Base-by-base conservation (phyloP, 2,797 vertebrate species). In the Limnodromus scolopaceus region DNA sequence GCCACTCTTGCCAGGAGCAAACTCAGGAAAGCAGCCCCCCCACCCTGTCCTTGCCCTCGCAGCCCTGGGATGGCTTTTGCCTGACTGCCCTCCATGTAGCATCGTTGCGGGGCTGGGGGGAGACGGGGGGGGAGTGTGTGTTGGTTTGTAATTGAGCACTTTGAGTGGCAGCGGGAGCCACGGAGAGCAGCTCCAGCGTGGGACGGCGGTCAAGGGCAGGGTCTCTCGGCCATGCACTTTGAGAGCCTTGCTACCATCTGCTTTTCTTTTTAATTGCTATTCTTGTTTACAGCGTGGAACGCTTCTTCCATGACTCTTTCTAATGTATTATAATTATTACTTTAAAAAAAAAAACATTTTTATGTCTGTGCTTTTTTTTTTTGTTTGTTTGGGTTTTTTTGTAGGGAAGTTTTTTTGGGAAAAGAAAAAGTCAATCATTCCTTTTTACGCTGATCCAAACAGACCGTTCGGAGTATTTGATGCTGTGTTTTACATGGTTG, bases 211-310 rank as follows among this genome's bases (percentile, higher is more conserved):
- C 27, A 43, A 58, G 49, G 78, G 66, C 34, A 9, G 61, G 46
- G 69, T 22, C 71, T 92, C 65, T 84, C 1, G 0, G 72, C 77
- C 6, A 1, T 51, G 93, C 89, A 63, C 93, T 95, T 87, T 30
- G 85, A 86, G 34, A 91, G 55, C 89, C 85, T 13, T 17, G 80
- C 92, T 75, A 36, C 76, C 46, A 20, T 89, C 69, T 77, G 89
- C 85, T 97, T 95, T 91, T 55, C 41, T 91, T 91, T 93, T 90
- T 74, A 64, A 78, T 92, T 87, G 85, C 89, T 92, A 28, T 63
- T 95, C 38, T 94, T 95, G 96, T 97, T 97, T 96, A 96, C 96
- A 96, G 92, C 55, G 36, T 93, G 86, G 91, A 96, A 65, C 69
- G 70, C 84, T 94, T 96, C 81, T 61, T 96, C 68, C 15, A 2